Base-by-base conservation (phyloP, 2,888 invertebrate genomes). In the Aricia artaxerxes region DNA sequence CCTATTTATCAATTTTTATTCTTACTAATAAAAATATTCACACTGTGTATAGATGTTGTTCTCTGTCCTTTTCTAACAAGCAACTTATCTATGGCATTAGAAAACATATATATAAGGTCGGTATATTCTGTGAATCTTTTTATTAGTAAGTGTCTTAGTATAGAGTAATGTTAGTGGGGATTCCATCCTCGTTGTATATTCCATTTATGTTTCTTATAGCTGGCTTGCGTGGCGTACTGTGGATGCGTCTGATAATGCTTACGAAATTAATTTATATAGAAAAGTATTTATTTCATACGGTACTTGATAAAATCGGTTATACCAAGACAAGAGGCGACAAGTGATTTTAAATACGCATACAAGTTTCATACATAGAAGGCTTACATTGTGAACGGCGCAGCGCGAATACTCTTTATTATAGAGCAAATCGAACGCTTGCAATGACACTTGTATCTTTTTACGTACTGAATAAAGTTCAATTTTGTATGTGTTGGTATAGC, bases 151-250 rank as follows among this genome's bases (percentile, higher is more conserved):
- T 16, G 24, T n/a, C 24, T 31, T 80, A 78, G 78, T 78, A 81
- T 53, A 53, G 76, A 82, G 78, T 79, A 38, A 80, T 78, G 72
- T 80, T 79, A 79, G 79, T 79, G 72, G 61, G 61, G 53, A 40
- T 49, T 78, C 35, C 78, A 49, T 79, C 82, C 78, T 77, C 78
- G 77, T 79, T 79, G 78, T 80, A 80, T 82, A 81, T 81, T 81
- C 80, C 80, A 82, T 81, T 72, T 78, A 80, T 77, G 78, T 76
- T 77, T 78, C 40, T 80, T 61, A 77, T 75, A 61, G 57, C 31
- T 78, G 73, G 73, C 73, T 73, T 80, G 31, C 79, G 79, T 64
- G 80, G 79, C 78, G 78, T 78, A 79, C 78, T 44, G 24, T 73
- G n/a, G 38, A 49, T 24, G 53, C 49, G 24, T 24, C n/a, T 64